A percentile compares a stretch with the other conserved stretches of the same genome.
These are phyloP conservation scores for Doris montereyensis DNA, from an alignment of 2,888 invertebrate genomes.

Conservation along the genomic window DNA sequence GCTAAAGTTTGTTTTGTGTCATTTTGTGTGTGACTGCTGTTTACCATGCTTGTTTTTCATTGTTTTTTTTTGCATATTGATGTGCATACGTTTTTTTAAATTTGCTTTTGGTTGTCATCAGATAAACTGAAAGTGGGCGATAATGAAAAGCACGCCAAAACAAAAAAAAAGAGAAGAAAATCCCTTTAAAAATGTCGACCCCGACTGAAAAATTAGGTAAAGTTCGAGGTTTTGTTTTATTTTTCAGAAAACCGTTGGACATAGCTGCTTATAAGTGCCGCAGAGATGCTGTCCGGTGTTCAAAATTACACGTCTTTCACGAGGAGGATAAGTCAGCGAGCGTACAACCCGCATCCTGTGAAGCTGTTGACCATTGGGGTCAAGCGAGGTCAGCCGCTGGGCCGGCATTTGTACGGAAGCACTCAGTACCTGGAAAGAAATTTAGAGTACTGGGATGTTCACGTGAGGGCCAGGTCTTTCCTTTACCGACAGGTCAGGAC, in stretches of 20 bases:
- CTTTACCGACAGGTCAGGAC: slow-evolving; percentile 46
- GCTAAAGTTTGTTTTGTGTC: too few species aligned
- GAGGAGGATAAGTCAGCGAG: background rate
- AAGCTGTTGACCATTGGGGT: slow-evolving; percentile 42
- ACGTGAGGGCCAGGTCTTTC: slow-evolving; percentile 43
- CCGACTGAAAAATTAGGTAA: too few species aligned
- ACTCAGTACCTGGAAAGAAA: slow-evolving; percentile 4
- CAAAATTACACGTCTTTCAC: slow-evolving; percentile 45
- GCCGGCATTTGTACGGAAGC: slow-evolving; percentile 23
- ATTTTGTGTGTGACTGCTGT: too few species aligned
- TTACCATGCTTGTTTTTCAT: too few species aligned
- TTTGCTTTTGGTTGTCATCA: too few species aligned
- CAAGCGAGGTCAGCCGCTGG: slow-evolving; percentile 41
- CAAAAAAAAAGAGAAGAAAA: too few species aligned
- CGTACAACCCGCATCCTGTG: slow-evolving; percentile 20
- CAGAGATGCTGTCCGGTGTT: slow-evolving; percentile 45
- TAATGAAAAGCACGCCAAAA: too few species aligned
- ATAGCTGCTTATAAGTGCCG: slow-evolving; percentile 44
- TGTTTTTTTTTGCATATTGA: too few species aligned
- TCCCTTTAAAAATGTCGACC: too few species aligned
- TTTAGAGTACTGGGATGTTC: slow-evolving; percentile 47
- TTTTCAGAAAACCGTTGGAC: slow-evolving; percentile 44
- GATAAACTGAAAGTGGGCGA: too few species aligned
- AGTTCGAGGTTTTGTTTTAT: too few species aligned
- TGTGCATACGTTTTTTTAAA: too few species aligned